phyloP scores from a whole-genome alignment of 2,888 invertebrate species.

The Athetis lepigone region DNA sequence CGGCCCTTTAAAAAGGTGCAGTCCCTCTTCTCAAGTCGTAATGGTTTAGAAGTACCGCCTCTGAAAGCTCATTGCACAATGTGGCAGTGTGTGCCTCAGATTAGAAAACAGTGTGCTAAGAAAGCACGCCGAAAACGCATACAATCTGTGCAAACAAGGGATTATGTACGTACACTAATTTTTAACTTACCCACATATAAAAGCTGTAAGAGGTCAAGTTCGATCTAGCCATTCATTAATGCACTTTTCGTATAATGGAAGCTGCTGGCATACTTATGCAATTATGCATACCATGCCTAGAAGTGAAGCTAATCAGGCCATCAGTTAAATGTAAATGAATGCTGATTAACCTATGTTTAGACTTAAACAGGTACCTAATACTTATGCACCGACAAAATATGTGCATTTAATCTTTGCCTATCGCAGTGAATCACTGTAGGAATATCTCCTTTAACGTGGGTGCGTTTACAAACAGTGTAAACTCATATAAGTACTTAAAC shows the following conservation, averaged over 20 bases:
- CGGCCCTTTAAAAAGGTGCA: too few species aligned
- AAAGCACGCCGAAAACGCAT: too few species aligned
- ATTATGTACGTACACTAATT: too few species aligned
- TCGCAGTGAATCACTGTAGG: background rate
- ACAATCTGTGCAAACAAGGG: too few species aligned
- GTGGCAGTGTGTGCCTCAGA: too few species aligned
- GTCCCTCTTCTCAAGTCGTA: too few species aligned
- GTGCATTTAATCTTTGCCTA: background rate
- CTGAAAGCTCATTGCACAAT: too few species aligned
- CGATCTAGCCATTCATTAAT: background rate
- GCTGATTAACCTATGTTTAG: slow-evolving; percentile 2
- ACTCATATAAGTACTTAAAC: background rate
- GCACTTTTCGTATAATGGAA: background rate
- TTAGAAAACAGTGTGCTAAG: too few species aligned
- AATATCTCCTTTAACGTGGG: background rate
- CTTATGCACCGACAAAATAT: background rate
- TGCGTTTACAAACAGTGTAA: background rate
- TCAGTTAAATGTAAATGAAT: slow-evolving; percentile 7
- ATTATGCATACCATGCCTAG: background rate
- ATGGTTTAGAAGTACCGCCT: too few species aligned
- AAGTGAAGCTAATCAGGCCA: slow-evolving; percentile 9
- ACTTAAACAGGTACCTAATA: background rate
- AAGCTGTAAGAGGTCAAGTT: too few species aligned
- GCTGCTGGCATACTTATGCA: background rate
- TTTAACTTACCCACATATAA: too few species aligned